Base-by-base conservation (phyloP, 2,113 vertebrate species). In the Kobus ellipsiprymnus region DNA sequence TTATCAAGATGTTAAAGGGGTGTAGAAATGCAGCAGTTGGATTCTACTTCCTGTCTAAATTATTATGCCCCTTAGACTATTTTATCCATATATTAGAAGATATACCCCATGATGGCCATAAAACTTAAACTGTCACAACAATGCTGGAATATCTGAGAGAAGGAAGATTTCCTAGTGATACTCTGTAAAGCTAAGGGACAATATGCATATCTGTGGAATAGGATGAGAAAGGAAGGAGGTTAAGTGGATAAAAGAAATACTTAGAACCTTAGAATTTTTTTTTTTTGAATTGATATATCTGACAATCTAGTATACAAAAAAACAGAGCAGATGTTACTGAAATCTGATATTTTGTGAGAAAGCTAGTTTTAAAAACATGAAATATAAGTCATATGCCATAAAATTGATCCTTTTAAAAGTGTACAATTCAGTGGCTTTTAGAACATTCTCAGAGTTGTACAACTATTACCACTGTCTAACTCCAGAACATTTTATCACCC, bases 281-380 rank as follows among this genome's bases (percentile, higher is more conserved):
- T 84, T 64, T 54, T 64, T 25, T 40, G 3, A 89, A 55, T 30
- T 46, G 25, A 50, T 93, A 46, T 44, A 9, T 71, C 21, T 97
- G 3, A 29, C 25, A 86, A 30, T 50, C 0, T 57, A 64, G 25
- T 89, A 3, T 74, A 80, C 3, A 90, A 83, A 90, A 52, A 19
- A 25, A n/a, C 21, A 52, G 30, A 92, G 46, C 62, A 98, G 67
- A 95, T 30, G 3, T 83, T 97, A 95, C 23, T 57, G 81, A 98
- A 91, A 94, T n/a, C 88, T 78, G 81, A 30, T 40, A 91, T 80
- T 78, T 96, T 97, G 71, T 87, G 57, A 97, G 97, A 81, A 74
- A 97, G 16, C 13, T 89, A 90, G 2, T 57, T 94, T 59, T 48
- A 36, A 88, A 80, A 87, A 81, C 57, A 40, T 74, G n/a, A 90